These are phyloP conservation scores for Pemphredon lugubris DNA, from an alignment of 2,888 invertebrate species.

Conservation along the genomic window DNA sequence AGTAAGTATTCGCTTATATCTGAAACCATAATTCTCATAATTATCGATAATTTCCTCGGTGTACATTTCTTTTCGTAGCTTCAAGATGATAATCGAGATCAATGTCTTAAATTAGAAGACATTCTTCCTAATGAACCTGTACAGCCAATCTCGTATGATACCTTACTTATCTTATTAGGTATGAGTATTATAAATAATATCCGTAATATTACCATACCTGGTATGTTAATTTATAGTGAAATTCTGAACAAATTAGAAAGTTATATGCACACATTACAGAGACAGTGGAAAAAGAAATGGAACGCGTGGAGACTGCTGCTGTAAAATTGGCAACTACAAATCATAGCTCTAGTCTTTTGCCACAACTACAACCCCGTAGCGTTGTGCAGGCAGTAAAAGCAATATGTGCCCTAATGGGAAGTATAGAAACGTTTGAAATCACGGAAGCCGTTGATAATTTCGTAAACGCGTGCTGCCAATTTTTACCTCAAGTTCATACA, in stretches of 20 bases:
- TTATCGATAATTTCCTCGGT: too few species aligned
- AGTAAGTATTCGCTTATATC: constrained; percentile 79
- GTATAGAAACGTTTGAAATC: constrained; percentile 93
- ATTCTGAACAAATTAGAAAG: too few species aligned
- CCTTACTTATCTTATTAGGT: constrained; percentile 92
- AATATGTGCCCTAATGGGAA: constrained; percentile 93
- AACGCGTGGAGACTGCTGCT: constrained; percentile 87
- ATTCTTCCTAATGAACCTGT: constrained; percentile 89
- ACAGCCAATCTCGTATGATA: constrained; percentile 90
- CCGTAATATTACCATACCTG: too few species aligned
- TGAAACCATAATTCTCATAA: neutral
- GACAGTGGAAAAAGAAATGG: constrained; percentile 91
- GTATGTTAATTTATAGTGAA: too few species aligned
- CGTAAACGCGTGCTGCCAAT: constrained; percentile 84
- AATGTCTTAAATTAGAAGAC: constrained; percentile 89
- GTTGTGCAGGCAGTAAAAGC: constrained; percentile 96
- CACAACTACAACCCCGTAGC: constrained; percentile 85
- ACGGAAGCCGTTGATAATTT: constrained; percentile 88
- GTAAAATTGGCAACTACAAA: constrained; percentile 78
- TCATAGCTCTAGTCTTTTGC: constrained; percentile 76
- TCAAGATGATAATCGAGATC: constrained; percentile 90
- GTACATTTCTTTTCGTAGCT: constrained; percentile 79
- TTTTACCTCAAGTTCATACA: constrained; percentile 78
- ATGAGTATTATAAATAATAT: neutral
- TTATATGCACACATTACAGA: constrained; percentile 82